Percentiles rank a stretch among this genome's conserved stretches.
Evolutionary conservation across 2,113 vertebrate species (phyloP).

Genomic region (Plectropomus leopardus): DNA sequence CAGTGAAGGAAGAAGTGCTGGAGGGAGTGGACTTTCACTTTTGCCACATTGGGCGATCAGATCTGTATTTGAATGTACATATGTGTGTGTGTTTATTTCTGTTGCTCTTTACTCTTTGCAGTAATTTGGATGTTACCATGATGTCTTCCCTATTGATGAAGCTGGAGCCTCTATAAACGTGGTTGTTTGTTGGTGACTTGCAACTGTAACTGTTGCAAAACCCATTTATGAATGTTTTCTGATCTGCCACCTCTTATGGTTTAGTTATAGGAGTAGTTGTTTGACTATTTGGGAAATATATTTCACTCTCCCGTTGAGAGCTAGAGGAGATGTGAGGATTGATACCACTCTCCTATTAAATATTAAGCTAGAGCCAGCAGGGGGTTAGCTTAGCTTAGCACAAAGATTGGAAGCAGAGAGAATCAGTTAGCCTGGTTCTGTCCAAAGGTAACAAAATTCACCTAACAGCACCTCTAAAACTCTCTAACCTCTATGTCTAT

Average conservation of each 20-base stretch:
- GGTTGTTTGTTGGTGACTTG: background rate
- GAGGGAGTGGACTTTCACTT: slow-evolving; percentile 2
- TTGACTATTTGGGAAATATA: background rate
- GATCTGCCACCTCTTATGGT: background rate
- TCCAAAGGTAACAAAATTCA: background rate
- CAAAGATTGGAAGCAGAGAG: background rate
- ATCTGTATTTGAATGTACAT: background rate
- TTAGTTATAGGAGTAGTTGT: background rate
- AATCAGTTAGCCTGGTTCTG: background rate
- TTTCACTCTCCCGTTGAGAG: background rate
- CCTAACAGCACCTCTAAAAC: background rate
- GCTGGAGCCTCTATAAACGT: background rate
- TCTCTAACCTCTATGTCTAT: background rate
- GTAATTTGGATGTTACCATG: background rate
- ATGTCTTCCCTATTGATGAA: background rate
- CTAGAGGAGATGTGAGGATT: background rate
- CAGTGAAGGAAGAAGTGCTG: background rate
- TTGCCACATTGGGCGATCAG: background rate
- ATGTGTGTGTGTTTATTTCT: background rate
- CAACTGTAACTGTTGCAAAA: background rate
- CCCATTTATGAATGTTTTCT: background rate
- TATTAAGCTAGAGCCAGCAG: background rate
- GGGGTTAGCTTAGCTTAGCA: background rate
- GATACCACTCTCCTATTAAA: too few relatives aligned
- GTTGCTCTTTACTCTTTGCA: background rate